Evolutionary conservation across 1,140 invertebrate genomes (phyloP), one percentile per base, ranked within the genome.

Genomic region (Venturia canescens): DNA sequence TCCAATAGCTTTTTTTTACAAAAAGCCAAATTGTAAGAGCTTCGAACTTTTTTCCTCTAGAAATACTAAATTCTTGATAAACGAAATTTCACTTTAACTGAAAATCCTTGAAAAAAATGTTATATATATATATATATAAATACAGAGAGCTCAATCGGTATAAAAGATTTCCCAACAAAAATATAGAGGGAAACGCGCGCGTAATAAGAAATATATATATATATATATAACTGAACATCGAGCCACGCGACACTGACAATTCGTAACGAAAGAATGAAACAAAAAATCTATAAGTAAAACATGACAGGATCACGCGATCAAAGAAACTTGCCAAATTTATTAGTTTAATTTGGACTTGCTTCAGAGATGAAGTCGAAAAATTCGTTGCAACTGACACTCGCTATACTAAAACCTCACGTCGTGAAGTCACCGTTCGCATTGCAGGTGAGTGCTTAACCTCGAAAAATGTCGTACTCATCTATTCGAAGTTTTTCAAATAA

Each of bases 361-460:
- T 23, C 15, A 44, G 57, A 31, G 57, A 91, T 91, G 89, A 86
- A 84, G 83, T 83, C 83, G 29, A 82, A 66, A 84, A 84, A 87
- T 66, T 79, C 80, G 81, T 86, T 93, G 4, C 88, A 94, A 86
- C 84, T 94, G 74, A 96, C 96, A 34, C 87, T 96, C 74, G 95
- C 95, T 9, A 94, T 97, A 81, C 93, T 97, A 69, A 97, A 97
- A 86, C 96, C 96, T 3, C 95, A 96, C 83, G 91, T 95, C 9
- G 88, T 95, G 0, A 94, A 95, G 88, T 94, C 95, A 87, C 95
- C 95, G 13, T 91, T 94, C 77, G 94, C 93, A 1, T 85, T 95
- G 26, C 90, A 94, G 87, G 93, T 93, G 88, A 78, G 70, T 80
- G 60, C 9, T 67, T 77, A 82, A 79, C 76, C 71, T 75, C 38